Evolutionary conservation across 2,888 invertebrate species (phyloP).

Genomic region (Drosophila paracracens): DNA sequence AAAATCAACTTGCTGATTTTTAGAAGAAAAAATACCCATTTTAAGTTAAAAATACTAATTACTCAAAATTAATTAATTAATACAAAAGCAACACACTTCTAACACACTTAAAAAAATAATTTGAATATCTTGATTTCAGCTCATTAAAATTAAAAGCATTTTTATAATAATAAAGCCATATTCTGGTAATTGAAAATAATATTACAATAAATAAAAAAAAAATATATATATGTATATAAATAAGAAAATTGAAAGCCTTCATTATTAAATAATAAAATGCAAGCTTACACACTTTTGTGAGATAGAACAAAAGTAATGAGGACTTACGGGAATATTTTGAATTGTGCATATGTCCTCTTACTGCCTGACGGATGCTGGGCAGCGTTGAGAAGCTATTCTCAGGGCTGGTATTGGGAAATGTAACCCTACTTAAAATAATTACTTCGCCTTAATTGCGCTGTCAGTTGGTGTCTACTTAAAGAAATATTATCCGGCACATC

Average conservation of each 20-base stretch:
- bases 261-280: not conserved
- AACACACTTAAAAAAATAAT: not conserved
- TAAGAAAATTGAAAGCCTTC: not conserved
- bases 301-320: conserved; percentile 2
- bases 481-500: conserved; percentile 75
- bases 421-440: conserved; percentile 80
- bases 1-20: not conserved
- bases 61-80: not conserved
- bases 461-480: conserved; percentile 80
- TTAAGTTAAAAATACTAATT: not conserved
- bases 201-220: not conserved
- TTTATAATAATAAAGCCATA: not conserved
- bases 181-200: not conserved
- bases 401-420: conserved; percentile 68
- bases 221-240: too few species aligned
- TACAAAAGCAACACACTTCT: not conserved
- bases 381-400: conserved; percentile 29
- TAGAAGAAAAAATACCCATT: too few species aligned
- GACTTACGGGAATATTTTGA: not conserved
- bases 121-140: not conserved
- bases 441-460: conserved; percentile 81
- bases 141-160: not conserved
- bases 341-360: not conserved
- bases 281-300: not conserved
- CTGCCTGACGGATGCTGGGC: conserved; percentile 16